phyloP scores from a whole-genome alignment of 2,797 vertebrate species.

The Rousettus madagascariensis region DNA sequence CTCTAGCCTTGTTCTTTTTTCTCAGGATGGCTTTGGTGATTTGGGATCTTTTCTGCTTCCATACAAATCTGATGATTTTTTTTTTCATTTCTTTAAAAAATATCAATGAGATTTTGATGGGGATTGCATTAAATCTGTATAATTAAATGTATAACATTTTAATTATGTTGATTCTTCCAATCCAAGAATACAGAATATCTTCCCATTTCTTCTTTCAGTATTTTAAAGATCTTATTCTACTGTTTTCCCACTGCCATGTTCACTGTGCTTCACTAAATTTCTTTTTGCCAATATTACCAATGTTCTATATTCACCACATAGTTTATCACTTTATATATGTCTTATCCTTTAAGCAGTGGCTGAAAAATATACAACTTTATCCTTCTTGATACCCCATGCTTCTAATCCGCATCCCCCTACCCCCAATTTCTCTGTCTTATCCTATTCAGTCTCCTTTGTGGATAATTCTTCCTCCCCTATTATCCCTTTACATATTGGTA shows the following conservation, averaged over 20 bases:
- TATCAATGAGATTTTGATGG: no score
- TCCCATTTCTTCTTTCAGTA: background rate
- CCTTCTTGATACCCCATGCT: background rate
- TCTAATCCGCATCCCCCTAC: background rate
- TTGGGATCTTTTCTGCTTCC: no score
- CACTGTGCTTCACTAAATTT: background rate
- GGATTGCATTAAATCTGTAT: no score
- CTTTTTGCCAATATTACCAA: background rate
- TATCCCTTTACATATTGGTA: background rate
- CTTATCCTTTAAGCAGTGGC: background rate
- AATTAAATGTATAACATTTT: no score
- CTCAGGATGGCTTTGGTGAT: no score
- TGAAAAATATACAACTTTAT: background rate
- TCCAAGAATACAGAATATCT: no score
- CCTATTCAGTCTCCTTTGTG: no score
- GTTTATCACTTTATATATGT: background rate
- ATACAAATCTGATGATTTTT: no score
- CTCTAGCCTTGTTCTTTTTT: no score
- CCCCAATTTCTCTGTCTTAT: background rate
- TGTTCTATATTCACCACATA: background rate
- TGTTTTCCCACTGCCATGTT: background rate
- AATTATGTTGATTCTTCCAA: no score
- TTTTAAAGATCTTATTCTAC: background rate
- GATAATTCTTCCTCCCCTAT: background rate
- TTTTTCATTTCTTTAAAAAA: no score